Evolutionary conservation across 2,888 invertebrate species (phyloP), one percentile per base, ranked within the genome.

Genomic region (Kuschelorhynchus macadamiae): DNA sequence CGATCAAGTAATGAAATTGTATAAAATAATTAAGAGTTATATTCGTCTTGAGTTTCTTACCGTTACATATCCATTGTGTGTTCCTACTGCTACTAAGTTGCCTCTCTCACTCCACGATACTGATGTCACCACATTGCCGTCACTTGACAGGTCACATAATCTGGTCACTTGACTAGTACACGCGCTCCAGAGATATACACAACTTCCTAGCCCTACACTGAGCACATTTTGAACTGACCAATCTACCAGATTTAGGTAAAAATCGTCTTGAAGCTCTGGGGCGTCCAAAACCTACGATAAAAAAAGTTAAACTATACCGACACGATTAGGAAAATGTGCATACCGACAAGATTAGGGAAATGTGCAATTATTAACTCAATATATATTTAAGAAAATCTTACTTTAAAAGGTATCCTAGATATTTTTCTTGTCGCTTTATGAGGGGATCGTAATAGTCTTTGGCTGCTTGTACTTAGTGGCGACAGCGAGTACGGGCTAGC

Each of bases 171-270:
- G 97, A 83, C 97, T 97, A 70, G 98, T 99, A 81, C 96, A 97
- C 8, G 99, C 99, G 78, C 97, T 98, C 99, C 99, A 99, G 67
- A 99, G 86, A 83, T 99, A 99, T 0, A 99, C 99, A 82, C 98
- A 98, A 79, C 96, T 96, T 30, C 97, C 97, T 16, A 99, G 87
- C 0, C 98, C 99, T 1, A 99, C 99, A 81, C 97, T 97, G 68
- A 99, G 90, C 32, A 99, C 96, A 84, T 99, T 99, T 85, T 97
- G 97, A 55, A 97, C 95, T 3, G 98, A 98, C 99, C 99, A 99
- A 84, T 99, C 99, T 32, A 99, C 98, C 71, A 99, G 88, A 85
- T 99, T 99, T 75, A 99, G 85, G 83, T 98, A 98, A 87, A 99
- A 99, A 85, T 99, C 99, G 85, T 99, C 99, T 85, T 98, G 96